Base-by-base conservation (phyloP, 2,888 invertebrate species). In the Orthonychiurus folsomi region DNA sequence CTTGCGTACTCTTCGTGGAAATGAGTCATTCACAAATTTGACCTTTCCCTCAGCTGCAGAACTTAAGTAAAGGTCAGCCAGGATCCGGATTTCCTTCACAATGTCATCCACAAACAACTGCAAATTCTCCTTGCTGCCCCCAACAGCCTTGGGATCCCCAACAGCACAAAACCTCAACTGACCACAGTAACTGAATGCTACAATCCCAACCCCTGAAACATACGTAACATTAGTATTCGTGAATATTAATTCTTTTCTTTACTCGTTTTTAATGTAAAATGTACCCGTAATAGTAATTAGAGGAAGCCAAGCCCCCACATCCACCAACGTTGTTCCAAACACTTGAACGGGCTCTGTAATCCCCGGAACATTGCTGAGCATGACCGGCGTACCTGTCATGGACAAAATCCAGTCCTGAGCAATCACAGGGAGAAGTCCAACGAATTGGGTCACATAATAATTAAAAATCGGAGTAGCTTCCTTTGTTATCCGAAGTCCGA, bases 331-430 rank as follows among this genome's bases (percentile, higher is more conserved):
- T 0, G 67, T 66, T 12, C 64, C 63, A 50, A 66, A 71, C 1
- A 69, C 18, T 55, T 63, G 63, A 3, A 68, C 61, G 9, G 37
- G 47, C 1, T 66, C 62, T 18, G 61, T 62, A 50, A 63, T 67
- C 1, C 69, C 71, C 1, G 71, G 71, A 23, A 71, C 66, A 64
- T 71, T 71, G 50, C 66, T 66, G 25, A 71, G 50, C 69, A 71
- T 69, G 12, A 68, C 26, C 1, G 71, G 69, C 0, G 66, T 64
- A 52, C 71, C 71, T 3, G 69, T 64, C 25, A 69, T 59, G 3
- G 56, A 26, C 52, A 68, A 65, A 2, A 71, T 53, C 1, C 65
- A 50, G 24, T 59, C 48, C 60, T 71, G 71, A 24, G 64, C 50
- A 21, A 66, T 52, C 1, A 52, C 50, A 37, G 71, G 71, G n/a